Conservation (phyloP, 2,113 vertebrate species). For the Salminus brasiliensis region DNA sequence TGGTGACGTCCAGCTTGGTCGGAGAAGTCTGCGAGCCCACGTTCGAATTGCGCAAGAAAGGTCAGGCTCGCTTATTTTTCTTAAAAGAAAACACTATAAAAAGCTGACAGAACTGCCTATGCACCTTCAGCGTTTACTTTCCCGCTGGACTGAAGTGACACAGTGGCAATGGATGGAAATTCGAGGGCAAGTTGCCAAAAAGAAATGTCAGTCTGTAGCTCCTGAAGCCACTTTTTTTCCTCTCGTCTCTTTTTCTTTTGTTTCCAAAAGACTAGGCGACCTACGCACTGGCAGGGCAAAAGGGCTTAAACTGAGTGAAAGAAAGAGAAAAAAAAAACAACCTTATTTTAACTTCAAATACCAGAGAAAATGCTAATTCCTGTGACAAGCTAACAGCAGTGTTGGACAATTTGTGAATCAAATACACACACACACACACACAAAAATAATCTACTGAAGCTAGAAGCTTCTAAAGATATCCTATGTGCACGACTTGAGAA, state of each 20-base stretch:
- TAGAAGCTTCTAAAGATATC: not conserved
- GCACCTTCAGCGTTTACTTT: not conserved
- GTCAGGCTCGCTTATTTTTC: not conserved
- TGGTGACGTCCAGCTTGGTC: not conserved
- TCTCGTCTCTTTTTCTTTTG: not conserved
- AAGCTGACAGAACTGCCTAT: conserved; percentile 2
- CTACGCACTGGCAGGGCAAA: not conserved
- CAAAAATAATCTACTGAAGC: not conserved
- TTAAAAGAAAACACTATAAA: conserved; percentile 25
- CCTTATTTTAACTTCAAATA: not conserved
- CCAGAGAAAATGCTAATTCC: not conserved
- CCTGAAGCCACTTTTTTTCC: not conserved
- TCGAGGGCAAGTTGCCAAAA: not conserved
- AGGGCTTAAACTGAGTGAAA: not conserved
- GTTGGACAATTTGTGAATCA: too few relatives aligned
- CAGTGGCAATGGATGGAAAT: not conserved
- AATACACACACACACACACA: not conserved
- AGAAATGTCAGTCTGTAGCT: not conserved
- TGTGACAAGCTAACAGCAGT: not conserved
- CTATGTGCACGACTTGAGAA: not conserved
- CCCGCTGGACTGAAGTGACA: not conserved
- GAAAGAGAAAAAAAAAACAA: not conserved
- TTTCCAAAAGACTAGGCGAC: not conserved
- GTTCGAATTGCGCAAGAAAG: not conserved
- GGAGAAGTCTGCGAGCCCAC: conserved; percentile 1